A percentile compares a stretch with the other conserved stretches of the same genome.
Conservation (phyloP, 2,797 vertebrate genomes). For the Amblyraja radiata region DNA sequence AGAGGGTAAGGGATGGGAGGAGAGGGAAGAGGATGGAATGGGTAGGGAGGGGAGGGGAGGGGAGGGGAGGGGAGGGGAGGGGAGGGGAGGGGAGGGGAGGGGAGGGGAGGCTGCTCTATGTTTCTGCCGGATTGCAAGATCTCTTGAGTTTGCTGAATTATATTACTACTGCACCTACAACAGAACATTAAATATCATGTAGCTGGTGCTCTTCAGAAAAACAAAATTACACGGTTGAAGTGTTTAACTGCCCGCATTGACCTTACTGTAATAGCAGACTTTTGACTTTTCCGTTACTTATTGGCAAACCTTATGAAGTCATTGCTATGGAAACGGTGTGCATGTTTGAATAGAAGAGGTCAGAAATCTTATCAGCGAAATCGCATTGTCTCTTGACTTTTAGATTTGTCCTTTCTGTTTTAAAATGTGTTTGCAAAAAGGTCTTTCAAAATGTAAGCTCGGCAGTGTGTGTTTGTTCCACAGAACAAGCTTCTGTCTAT, state of each 20-base stretch:
- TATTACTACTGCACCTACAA: background rate
- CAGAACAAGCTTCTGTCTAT: background rate
- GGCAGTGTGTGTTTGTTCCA: background rate
- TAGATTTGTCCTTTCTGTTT: background rate
- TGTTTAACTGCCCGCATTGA: slow-evolving; percentile 23
- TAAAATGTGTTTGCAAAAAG: background rate
- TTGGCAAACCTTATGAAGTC: slow-evolving; percentile 1
- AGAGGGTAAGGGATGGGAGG: too few relatives aligned
- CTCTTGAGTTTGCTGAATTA: background rate
- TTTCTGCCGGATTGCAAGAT: background rate
- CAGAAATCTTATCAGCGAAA: slow-evolving; percentile 4
- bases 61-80: too few relatives aligned
- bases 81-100: too few relatives aligned
- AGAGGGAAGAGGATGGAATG: too few relatives aligned
- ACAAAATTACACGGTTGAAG: slow-evolving; percentile 20
- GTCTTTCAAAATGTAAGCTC: background rate
- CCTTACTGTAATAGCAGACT: slow-evolving; percentile 11
- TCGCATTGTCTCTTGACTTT: slow-evolving; percentile 12
- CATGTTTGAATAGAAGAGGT: background rate
- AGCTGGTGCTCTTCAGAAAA: slow-evolving; percentile 21
- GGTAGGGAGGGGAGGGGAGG: too few relatives aligned
- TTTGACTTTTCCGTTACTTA: slow-evolving; percentile 18
- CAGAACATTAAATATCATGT: slow-evolving; percentile 6
- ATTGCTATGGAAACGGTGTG: background rate
- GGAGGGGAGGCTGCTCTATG: background rate